These are phyloP conservation scores for Puntigrus tetrazona DNA, from an alignment of 2,113 vertebrate genomes.

Conservation along the genomic window DNA sequence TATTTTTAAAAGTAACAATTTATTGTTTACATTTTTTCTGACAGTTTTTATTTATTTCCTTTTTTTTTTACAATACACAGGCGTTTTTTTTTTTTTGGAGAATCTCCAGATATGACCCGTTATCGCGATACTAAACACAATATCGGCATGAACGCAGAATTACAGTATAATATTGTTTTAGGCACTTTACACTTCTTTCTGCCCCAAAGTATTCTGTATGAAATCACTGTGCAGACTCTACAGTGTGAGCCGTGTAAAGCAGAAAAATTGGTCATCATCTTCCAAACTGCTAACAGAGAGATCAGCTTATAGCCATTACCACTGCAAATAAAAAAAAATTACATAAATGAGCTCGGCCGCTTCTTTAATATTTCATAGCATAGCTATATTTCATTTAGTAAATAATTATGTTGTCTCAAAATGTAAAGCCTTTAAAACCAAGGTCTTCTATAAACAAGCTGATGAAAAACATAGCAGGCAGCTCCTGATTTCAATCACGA, in stretches of 20 bases:
- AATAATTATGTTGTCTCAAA: constrained; percentile 22
- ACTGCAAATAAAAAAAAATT: neutral
- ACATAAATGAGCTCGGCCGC: neutral
- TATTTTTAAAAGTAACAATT: too few species aligned
- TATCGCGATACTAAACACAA: neutral
- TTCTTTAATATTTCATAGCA: neutral
- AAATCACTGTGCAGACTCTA: neutral
- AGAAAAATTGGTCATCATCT: neutral
- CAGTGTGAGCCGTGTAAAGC: neutral
- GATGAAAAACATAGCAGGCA: constrained; percentile 7
- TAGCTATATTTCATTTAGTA: neutral
- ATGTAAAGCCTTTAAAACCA: constrained; percentile 17
- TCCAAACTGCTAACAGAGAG: neutral
- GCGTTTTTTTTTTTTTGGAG: neutral
- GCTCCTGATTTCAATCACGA: constrained; percentile 37
- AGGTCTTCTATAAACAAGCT: constrained; percentile 3
- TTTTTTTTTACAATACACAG: neutral
- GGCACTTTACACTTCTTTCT: neutral
- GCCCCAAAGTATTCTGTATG: neutral
- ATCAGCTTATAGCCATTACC: neutral
- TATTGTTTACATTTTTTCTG: neutral
- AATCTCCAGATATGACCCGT: neutral
- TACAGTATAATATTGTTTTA: neutral
- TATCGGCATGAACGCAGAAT: neutral
- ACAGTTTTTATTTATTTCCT: neutral